Conservation (phyloP, 2,113 vertebrate genomes). For the Brienomyrus brachyistius region DNA sequence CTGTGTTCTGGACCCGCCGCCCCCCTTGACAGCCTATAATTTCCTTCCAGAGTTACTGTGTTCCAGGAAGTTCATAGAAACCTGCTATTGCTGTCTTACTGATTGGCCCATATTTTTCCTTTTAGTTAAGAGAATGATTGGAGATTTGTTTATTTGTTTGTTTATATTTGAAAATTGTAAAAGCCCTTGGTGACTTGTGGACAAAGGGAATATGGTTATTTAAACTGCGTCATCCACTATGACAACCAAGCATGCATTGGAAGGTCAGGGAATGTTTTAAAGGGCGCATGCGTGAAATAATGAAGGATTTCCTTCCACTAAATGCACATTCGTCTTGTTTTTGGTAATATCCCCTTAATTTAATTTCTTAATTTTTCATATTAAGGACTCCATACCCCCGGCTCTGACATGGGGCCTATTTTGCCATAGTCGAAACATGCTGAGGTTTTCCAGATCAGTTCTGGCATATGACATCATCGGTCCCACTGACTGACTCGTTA, state of each 20-base stretch:
- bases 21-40: constrained; percentile 45
- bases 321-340: neutral
- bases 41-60: constrained; percentile 43
- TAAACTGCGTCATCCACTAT: constrained; percentile 32
- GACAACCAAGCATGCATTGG: neutral
- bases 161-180: constrained; percentile 9
- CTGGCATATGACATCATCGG: constrained; percentile 39
- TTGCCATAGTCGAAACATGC: constrained; percentile 5
- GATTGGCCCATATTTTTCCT: neutral
- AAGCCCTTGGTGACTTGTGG: constrained; percentile 19
- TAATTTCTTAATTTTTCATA: neutral
- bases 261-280: neutral
- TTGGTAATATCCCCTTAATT: neutral
- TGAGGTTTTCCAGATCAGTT: constrained; percentile 28
- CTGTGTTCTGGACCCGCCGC: constrained; percentile 38
- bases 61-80: constrained; percentile 12
- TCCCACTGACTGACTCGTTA: constrained; percentile 26
- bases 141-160: neutral
- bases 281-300: neutral
- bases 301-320: neutral
- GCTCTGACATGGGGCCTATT: neutral
- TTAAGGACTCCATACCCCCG: neutral
- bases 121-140: neutral
- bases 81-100: neutral
- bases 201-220: constrained; percentile 25